Conservation (phyloP, 2,797 vertebrate genomes). For the Molossus molossus region DNA sequence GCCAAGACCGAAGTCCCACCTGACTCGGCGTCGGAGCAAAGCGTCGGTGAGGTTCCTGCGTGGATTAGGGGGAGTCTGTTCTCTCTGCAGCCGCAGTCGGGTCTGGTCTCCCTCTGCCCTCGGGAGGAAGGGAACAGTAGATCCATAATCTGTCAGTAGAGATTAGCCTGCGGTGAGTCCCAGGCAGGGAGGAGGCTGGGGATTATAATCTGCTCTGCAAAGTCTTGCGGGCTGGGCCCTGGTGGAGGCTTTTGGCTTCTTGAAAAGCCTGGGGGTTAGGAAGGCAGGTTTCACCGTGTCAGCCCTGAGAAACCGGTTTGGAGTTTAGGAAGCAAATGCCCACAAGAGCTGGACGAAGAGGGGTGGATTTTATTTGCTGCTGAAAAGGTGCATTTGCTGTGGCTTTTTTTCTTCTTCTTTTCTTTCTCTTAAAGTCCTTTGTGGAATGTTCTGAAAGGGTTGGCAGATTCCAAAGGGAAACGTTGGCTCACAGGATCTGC, state of each 20-base stretch:
- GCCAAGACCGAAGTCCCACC: accelerated
- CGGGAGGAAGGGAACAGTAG: not conserved
- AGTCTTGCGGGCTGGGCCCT: not conserved
- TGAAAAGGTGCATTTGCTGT: not conserved
- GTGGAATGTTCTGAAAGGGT: not conserved
- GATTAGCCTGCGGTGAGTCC: not conserved
- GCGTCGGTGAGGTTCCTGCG: accelerated
- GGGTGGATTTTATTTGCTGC: not conserved
- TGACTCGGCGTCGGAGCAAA: not conserved
- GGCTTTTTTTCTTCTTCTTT: not conserved
- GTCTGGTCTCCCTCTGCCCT: not conserved
- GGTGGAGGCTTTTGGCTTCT: slow-evolving; percentile 10
- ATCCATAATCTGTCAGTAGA: not conserved
- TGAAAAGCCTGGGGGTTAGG: not conserved
- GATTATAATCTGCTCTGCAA: slow-evolving; percentile 26
- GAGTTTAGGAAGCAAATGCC: not conserved
- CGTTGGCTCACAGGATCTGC: not conserved
- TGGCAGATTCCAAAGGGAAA: not conserved
- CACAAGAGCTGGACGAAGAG: not conserved
- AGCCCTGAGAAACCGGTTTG: slow-evolving; percentile 51
- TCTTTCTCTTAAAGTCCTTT: not conserved
- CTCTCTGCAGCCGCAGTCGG: not conserved
- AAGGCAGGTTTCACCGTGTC: slow-evolving; percentile 52
- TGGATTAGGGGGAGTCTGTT: not conserved
- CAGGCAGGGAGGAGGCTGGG: not conserved